Evolutionary conservation across 1,140 invertebrate species (phyloP).

Genomic region (Drosophila carrolli): DNA sequence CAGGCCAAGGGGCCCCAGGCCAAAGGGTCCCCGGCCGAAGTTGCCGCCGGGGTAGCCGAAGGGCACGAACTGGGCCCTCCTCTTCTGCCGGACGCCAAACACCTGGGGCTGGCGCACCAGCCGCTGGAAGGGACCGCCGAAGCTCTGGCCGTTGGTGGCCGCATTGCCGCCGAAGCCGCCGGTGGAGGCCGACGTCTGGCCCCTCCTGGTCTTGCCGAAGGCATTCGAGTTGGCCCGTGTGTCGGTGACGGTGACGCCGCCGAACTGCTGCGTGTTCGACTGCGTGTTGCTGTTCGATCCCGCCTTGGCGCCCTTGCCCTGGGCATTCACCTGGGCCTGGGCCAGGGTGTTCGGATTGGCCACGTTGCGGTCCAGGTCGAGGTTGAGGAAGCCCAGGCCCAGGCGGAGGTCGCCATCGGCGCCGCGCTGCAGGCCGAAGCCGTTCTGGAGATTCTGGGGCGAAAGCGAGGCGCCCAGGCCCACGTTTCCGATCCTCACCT

Average conservation of each 20-base stretch:
- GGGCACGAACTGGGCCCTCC: conserved; percentile 68
- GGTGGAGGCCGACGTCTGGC: conserved; percentile 69
- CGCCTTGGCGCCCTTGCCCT: conserved; percentile 53
- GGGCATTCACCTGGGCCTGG: conserved; percentile 70
- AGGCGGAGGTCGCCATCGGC: conserved; percentile 64
- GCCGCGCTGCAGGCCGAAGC: conserved; percentile 67
- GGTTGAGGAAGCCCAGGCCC: conserved; percentile 64
- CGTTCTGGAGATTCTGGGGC: conserved; percentile 66
- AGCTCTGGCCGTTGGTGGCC: conserved; percentile 42
- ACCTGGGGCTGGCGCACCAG: conserved; percentile 31
- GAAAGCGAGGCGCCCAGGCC: conserved; percentile 69
- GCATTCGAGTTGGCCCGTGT: conserved; percentile 72
- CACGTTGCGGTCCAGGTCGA: conserved; percentile 66
- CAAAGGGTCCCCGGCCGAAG: conserved; percentile 33
- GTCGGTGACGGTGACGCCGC: conserved; percentile 59
- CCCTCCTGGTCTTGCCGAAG: conserved; percentile 50
- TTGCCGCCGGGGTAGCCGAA: conserved; percentile 61
- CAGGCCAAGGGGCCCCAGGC: conserved; percentile 7
- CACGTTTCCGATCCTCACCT: conserved; percentile 69
- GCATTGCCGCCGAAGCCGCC: conserved; percentile 65
- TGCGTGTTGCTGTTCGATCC: conserved; percentile 58
- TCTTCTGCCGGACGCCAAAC: conserved; percentile 47
- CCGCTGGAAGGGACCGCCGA: conserved; percentile 35
- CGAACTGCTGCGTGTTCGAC: conserved; percentile 58
- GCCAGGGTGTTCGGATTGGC: conserved; percentile 47